Percentiles rank a stretch among this genome's conserved stretches.
phyloP scores from a whole-genome alignment of 2,888 invertebrate species.

The Hyles lineata region DNA sequence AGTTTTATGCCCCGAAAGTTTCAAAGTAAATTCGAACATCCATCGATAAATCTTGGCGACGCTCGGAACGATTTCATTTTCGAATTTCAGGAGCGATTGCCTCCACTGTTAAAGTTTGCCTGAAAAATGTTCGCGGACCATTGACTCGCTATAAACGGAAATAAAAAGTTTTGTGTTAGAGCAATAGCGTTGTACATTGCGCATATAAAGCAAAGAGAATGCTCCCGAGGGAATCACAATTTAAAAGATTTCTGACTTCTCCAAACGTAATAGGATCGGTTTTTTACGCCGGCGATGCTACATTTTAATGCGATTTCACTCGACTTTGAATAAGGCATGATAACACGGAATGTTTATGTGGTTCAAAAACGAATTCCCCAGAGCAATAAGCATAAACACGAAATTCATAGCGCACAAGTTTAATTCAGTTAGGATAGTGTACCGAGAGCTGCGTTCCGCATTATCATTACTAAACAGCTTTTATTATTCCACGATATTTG shows the following conservation, averaged over 20 bases:
- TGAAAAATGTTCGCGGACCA: constrained; percentile 85
- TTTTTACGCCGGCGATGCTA: constrained; percentile 55
- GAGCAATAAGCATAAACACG: constrained; percentile 66
- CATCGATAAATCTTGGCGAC: constrained; percentile 85
- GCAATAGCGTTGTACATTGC: constrained; percentile 80
- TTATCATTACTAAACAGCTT: constrained; percentile 84
- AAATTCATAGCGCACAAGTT: constrained; percentile 70
- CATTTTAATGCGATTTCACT: constrained; percentile 37
- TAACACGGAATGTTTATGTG: constrained; percentile 50
- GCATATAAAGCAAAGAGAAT: constrained; percentile 77
- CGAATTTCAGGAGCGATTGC: constrained; percentile 85
- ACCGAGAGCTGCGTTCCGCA: constrained; percentile 72
- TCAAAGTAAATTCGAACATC: constrained; percentile 84
- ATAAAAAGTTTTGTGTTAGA: constrained; percentile 84
- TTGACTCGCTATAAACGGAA: constrained; percentile 85
- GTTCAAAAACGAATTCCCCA: constrained; percentile 62
- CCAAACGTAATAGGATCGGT: constrained; percentile 58
- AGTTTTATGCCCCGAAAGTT: constrained; percentile 83
- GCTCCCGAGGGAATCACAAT: constrained; percentile 72
- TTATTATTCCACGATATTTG: constrained; percentile 84
- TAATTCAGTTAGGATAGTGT: constrained; percentile 76
- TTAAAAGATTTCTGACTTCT: constrained; percentile 44
- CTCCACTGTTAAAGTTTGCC: constrained; percentile 85
- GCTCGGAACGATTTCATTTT: constrained; percentile 84
- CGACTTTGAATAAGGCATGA: constrained; percentile 21